Percentiles rank a stretch among this genome's conserved stretches.
Conservation (phyloP, 2,888 invertebrate species). For the Formica aserva region DNA sequence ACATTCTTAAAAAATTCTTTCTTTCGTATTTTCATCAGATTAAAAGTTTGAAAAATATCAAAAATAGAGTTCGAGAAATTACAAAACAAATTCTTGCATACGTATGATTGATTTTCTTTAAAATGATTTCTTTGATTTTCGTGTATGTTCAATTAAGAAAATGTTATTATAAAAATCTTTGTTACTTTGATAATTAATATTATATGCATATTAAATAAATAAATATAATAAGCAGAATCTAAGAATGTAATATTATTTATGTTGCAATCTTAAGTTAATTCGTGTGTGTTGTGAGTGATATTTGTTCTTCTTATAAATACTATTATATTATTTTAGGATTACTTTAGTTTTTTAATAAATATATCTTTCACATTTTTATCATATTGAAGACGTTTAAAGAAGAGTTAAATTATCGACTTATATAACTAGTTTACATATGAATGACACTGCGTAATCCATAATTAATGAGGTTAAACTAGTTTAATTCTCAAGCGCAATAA, state of each 20-base stretch:
- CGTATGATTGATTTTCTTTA: neutral
- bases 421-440: neutral
- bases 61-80: neutral
- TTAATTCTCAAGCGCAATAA: slow-evolving; percentile 75
- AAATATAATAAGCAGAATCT: neutral
- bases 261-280: neutral
- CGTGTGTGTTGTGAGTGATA: neutral
- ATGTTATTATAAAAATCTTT: neutral
- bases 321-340: neutral
- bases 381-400: neutral
- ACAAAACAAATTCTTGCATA: neutral
- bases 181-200: neutral
- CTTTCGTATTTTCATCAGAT: neutral
- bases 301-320: neutral
- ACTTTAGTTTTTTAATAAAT: slow-evolving; percentile 3
- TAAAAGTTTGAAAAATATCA: neutral
- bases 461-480: slow-evolving; percentile 77
- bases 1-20: too few relatives aligned
- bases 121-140: neutral
- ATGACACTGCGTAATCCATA: slow-evolving; percentile 58
- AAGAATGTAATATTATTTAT: neutral
- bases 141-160: neutral
- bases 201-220: neutral
- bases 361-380: neutral
- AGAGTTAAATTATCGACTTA: neutral